Conservation (phyloP, 2,888 invertebrate genomes). For the Ichneumon xanthorius region DNA sequence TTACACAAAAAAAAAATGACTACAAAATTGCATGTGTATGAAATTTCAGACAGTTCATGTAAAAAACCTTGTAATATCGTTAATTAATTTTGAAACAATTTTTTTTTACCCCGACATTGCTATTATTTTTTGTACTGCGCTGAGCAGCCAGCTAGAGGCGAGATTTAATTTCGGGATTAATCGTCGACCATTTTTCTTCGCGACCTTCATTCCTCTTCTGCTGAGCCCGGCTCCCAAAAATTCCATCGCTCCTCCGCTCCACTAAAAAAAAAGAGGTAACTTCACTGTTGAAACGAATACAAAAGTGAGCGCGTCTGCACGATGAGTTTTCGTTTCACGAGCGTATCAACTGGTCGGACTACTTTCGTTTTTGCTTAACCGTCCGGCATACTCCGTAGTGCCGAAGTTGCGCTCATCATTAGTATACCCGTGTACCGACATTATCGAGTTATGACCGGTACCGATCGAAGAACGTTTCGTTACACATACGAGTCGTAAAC, state of each 20-base stretch:
- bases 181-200: background rate
- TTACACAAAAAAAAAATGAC: no score
- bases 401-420: conserved; percentile 29
- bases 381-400: background rate
- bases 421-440: background rate
- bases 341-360: conserved; percentile 71
- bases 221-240: background rate
- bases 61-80: no score
- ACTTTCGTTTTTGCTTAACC: conserved; percentile 78
- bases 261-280: background rate
- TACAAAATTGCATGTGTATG: no score
- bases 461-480: conserved; percentile 35
- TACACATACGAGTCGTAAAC: conserved; percentile 51
- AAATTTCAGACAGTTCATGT: no score
- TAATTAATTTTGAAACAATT: no score
- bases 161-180: background rate
- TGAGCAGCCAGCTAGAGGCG: no score
- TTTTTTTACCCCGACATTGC: no score
- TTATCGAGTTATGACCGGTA: conserved; percentile 21
- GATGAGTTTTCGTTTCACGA: conserved; percentile 60
- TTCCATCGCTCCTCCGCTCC: background rate
- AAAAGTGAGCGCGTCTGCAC: conserved; percentile 44
- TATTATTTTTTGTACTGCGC: no score
- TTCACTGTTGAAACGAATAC: conserved; percentile 22
- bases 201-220: background rate